Percentiles rank a stretch among this genome's conserved stretches.
phyloP scores from a whole-genome alignment of 2,888 invertebrate genomes.

The Acutogordius australiensis region DNA sequence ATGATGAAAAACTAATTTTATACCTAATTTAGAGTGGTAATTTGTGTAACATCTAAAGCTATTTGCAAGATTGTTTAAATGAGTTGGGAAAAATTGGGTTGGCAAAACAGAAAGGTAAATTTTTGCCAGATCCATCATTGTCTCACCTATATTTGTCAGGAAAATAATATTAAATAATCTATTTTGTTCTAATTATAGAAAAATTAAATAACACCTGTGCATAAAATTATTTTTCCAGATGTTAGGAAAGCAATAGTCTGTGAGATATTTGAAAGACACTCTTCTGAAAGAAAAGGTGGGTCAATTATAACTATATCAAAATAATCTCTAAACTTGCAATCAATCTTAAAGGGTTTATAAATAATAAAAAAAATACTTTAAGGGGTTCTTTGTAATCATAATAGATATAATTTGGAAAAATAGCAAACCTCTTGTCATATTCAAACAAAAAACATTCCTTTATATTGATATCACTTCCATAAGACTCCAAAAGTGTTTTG shows the following conservation, averaged over 20 bases:
- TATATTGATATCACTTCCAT: no score
- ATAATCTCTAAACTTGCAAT: not conserved
- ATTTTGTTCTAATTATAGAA: not conserved
- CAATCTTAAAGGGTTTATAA: not conserved
- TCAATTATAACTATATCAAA: not conserved
- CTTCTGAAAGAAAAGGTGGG: conserved; percentile 10
- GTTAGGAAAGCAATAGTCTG: not conserved
- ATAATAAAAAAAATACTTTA: not conserved
- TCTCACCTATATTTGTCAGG: not conserved
- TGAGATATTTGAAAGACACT: not conserved
- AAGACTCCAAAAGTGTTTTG: not conserved
- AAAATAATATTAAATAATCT: no score
- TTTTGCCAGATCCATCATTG: not conserved
- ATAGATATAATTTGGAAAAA: not conserved
- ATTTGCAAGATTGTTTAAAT: conserved; percentile 1
- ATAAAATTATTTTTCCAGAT: not conserved
- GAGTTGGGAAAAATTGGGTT: not conserved
- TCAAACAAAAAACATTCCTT: conserved; percentile 1
- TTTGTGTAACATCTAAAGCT: not conserved
- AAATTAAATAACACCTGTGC: conserved; percentile 1
- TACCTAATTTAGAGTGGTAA: not conserved
- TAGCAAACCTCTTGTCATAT: conserved; percentile 7
- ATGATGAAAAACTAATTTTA: no score
- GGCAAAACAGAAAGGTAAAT: not conserved
- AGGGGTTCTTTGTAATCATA: conserved; percentile 10